Base-by-base conservation (phyloP, 2,797 vertebrate species). In the Hyperoplus immaculatus region DNA sequence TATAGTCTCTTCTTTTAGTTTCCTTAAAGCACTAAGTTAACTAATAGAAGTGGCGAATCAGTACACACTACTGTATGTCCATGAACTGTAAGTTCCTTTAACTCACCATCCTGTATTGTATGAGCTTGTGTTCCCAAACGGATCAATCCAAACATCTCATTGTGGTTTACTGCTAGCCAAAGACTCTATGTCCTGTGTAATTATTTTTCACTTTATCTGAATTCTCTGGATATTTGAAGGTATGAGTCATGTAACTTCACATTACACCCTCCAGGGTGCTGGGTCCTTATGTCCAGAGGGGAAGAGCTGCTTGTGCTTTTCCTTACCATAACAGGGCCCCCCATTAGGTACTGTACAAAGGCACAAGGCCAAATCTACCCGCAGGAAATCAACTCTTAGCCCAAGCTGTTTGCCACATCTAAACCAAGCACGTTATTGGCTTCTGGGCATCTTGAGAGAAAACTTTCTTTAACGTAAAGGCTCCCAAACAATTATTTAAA, bases 151-250 rank as follows among this genome's bases (percentile, higher is more conserved):
- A 80, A 61, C 64, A 50, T 82, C 21, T 73, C 56, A 55, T 58
- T 76, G 43, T 71, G 82, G 84, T 76, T 76, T 49, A 6, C 45
- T 60, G 12, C 10, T 1, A 54, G 54, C 72, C 80, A 56, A 71
- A 62, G 62, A 9, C 15, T 63, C 49, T 5, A 5, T 18, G 55
- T 67, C 39, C 68, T 16, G 10, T 85, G 67, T 68, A 41, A 73
- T 85, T 79, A 75, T 71, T 69, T 60, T 60, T 72, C 54, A 68
- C 72, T 79, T 55, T 66, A 56, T 71, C 71, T 58, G 55, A 46
- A 74, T 84, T 78, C 74, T 64, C 18, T 39, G 65, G 50, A 77
- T 78, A 59, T 73, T 78, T 81, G 61, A 69, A 59, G 29, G 13
- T 18, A 21, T 11, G 49, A 64, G 49, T 77, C 50, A 51, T 14